phyloP scores from a whole-genome alignment of 2,888 invertebrate genomes.

The Synergus umbraculus region DNA sequence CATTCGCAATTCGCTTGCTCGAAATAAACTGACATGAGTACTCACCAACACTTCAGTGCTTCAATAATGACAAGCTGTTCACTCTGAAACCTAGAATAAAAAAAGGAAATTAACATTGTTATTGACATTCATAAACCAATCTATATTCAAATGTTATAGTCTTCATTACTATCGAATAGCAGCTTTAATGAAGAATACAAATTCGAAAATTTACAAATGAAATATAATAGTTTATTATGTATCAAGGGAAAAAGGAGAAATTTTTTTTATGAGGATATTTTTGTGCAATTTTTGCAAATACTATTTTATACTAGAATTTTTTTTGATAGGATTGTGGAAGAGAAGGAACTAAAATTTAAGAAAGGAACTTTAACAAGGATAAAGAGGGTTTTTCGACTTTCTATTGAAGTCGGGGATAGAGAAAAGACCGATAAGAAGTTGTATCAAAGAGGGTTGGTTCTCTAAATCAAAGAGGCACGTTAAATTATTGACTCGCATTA shows the following conservation, averaged over 20 bases:
- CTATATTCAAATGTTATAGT: neutral
- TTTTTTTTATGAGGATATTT: too few relatives aligned
- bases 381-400: conserved; percentile 3
- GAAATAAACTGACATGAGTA: conserved; percentile 1
- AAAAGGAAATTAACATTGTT: neutral
- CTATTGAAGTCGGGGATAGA: conserved; percentile 8
- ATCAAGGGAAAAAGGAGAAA: too few relatives aligned
- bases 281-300: too few relatives aligned
- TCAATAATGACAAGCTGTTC: neutral
- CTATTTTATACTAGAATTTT: too few relatives aligned
- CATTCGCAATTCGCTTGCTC: conserved; percentile 2
- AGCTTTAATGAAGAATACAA: neutral
- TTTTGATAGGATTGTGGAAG: neutral
- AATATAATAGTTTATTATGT: too few relatives aligned
- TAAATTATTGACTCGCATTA: conserved; percentile 71
- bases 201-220: too few relatives aligned
- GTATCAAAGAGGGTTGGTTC: conserved; percentile 49
- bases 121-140: neutral
- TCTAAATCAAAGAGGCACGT: conserved; percentile 67
- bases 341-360: neutral
- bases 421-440: conserved; percentile 53
- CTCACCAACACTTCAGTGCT: neutral
- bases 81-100: neutral
- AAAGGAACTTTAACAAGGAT: conserved; percentile 3
- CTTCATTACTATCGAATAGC: neutral